Percentiles rank a stretch among this genome's conserved stretches.
Conservation (phyloP, 1,140 invertebrate genomes). For the Eumaeus atala region DNA sequence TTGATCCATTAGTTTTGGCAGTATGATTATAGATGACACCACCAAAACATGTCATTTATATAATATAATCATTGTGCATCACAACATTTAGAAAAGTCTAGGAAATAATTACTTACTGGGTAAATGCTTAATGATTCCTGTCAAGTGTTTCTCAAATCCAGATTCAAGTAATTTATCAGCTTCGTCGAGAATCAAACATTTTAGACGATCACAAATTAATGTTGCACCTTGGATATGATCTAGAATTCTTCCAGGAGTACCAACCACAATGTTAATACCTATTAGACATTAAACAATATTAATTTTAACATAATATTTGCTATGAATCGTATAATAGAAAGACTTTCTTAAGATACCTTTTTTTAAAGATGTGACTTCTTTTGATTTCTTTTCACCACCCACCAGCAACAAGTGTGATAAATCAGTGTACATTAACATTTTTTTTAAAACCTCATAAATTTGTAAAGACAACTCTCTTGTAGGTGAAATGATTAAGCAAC, state of each 20-base stretch:
- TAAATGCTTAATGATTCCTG: conserved; percentile 83
- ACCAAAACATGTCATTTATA: too few species aligned
- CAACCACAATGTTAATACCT: conserved; percentile 86
- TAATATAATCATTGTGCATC: too few species aligned
- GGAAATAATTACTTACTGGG: conserved; percentile 78
- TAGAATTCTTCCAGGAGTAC: conserved; percentile 86
- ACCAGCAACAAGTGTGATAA: conserved; percentile 92
- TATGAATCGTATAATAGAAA: conserved; percentile 11
- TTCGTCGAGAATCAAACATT: conserved; percentile 89
- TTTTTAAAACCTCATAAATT: conserved; percentile 90
- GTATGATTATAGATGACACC: too few species aligned
- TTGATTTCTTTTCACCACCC: conserved; percentile 85
- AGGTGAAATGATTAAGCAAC: conserved; percentile 92
- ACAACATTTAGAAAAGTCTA: too few species aligned
- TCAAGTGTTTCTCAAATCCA: conserved; percentile 90
- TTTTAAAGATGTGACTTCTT: conserved; percentile 81
- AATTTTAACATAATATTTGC: conserved; percentile 11
- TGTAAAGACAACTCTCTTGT: conserved; percentile 94
- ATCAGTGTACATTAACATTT: conserved; percentile 86
- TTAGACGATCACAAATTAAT: conserved; percentile 85
- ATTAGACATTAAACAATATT: conserved; percentile 15
- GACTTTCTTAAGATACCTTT: conserved; percentile 71
- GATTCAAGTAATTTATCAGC: conserved; percentile 89
- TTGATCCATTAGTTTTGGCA: too few species aligned
- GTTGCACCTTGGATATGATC: conserved; percentile 86